These are phyloP conservation scores for Norana najaformis DNA, from an alignment of 2,888 invertebrate genomes.

Conservation along the genomic window DNA sequence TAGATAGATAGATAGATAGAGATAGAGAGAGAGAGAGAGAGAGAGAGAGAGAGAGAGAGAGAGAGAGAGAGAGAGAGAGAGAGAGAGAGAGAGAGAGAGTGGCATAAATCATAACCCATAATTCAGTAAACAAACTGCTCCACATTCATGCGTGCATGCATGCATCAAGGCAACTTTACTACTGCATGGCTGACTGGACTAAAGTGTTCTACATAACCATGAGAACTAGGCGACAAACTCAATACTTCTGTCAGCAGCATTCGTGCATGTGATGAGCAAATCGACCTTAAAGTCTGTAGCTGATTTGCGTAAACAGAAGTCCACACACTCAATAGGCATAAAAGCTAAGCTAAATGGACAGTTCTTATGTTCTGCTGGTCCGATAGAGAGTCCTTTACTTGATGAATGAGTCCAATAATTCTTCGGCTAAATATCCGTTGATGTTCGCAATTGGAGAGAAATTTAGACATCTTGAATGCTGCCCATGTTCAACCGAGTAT, in stretches of 20 bases:
- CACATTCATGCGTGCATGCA: no score
- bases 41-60: no score
- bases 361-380: background rate
- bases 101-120: background rate
- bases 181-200: background rate
- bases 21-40: no score
- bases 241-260: background rate
- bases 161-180: background rate
- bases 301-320: background rate
- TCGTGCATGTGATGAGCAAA: background rate
- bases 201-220: no score
- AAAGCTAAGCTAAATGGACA: background rate
- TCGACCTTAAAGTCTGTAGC: background rate
- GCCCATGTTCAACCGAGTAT: background rate
- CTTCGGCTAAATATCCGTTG: background rate
- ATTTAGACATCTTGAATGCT: background rate
- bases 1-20: background rate
- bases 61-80: no score
- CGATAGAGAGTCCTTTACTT: background rate
- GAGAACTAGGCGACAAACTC: background rate
- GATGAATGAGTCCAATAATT: background rate
- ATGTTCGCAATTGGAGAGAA: background rate
- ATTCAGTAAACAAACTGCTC: background rate
- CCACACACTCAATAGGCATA: background rate
- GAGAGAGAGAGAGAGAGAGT: no score